Evolutionary conservation across 92 coral and sea anemone species (phyloP).

Genomic region (Desmophyllum pertusum): DNA sequence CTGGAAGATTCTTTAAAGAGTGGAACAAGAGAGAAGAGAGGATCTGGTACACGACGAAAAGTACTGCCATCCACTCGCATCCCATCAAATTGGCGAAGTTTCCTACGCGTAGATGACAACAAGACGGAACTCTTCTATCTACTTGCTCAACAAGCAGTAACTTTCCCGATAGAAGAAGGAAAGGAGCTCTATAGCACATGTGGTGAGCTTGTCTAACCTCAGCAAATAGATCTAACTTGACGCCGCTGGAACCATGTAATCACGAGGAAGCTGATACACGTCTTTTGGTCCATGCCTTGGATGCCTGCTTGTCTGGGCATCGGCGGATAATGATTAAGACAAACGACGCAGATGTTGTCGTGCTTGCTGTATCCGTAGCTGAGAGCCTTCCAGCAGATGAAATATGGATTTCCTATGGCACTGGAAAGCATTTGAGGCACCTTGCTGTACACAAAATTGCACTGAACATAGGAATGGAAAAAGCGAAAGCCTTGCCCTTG

Average conservation of each 20-base stretch:
- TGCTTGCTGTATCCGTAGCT: conserved; percentile 62
- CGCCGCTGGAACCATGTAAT: conserved; percentile 27
- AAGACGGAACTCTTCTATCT: conserved; percentile 38
- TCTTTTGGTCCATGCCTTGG: conserved; percentile 29
- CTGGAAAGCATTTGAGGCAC: no score
- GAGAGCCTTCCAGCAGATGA: conserved; percentile 46
- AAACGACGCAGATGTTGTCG: conserved; percentile 63
- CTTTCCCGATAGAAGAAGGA: conserved; percentile 16
- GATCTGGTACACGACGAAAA: conserved; percentile 35
- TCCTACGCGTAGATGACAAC: conserved; percentile 34
- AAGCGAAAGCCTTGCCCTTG: no score
- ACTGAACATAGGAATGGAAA: no score
- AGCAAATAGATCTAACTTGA: neutral
- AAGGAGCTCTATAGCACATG: conserved; percentile 22
- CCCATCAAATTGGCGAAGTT: conserved; percentile 42
- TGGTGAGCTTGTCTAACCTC: conserved; percentile 28
- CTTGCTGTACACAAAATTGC: no score
- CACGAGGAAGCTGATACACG: conserved; percentile 45
- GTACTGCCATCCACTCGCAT: conserved; percentile 35
- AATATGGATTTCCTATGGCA: no score
- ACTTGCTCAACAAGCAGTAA: conserved; percentile 23
- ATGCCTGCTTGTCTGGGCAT: conserved; percentile 22
- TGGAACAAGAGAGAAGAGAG: conserved; percentile 38
- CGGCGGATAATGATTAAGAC: conserved; percentile 40
- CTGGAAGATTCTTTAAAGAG: neutral